Conservation (phyloP, 2,113 vertebrate genomes). For the Mixornis gularis region DNA sequence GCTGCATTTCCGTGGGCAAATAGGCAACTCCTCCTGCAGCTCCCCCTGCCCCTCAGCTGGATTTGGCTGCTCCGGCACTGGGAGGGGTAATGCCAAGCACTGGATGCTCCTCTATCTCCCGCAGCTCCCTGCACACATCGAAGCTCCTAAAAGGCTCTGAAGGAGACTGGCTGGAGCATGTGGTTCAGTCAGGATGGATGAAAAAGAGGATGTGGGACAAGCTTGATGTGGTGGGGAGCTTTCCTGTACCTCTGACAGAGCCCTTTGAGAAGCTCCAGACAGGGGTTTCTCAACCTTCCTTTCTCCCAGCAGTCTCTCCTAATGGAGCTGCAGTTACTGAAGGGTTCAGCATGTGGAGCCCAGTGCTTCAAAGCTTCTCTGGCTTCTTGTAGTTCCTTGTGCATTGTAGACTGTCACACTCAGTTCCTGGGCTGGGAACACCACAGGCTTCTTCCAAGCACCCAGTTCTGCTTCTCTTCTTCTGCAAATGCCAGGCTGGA, state of each 20-base stretch:
- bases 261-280: neutral
- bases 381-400: constrained; percentile 12
- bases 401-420: neutral
- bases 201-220: neutral
- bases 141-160: neutral
- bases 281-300: neutral
- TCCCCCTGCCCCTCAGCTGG: neutral
- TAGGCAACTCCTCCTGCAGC: neutral
- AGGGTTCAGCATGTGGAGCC: neutral
- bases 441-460: neutral
- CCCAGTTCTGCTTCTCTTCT: neutral
- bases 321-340: neutral
- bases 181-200: neutral
- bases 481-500: neutral
- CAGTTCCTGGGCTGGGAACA: neutral
- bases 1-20: neutral
- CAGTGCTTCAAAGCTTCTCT: constrained; percentile 58
- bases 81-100: neutral
- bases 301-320: neutral
- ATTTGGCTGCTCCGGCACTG: neutral
- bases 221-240: neutral
- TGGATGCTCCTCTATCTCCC: neutral
- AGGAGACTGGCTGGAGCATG: neutral
- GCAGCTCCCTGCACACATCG: neutral
- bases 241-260: neutral